A percentile compares a stretch with the other conserved stretches of the same genome.
Evolutionary conservation across 2,797 vertebrate genomes (phyloP).

Genomic region (Micropoecilia bifurca): DNA sequence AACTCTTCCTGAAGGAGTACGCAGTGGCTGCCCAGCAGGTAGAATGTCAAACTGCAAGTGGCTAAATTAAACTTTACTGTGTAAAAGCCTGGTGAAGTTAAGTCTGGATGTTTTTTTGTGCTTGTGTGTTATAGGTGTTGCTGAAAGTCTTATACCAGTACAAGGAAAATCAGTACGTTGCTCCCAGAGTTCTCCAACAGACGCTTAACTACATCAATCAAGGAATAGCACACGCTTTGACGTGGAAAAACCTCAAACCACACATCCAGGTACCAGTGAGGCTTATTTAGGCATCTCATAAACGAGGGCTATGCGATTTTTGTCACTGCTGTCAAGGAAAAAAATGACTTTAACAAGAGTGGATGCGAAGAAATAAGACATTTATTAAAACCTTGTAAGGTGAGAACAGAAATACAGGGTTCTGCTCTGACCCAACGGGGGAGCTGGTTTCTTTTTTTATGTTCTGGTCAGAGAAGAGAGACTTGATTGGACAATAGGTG

Average conservation of each 20-base stretch:
- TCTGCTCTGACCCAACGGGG: too few relatives aligned
- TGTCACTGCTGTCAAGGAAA: too few relatives aligned
- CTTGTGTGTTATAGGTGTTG: constrained; percentile 85
- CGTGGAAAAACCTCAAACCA: constrained; percentile 98
- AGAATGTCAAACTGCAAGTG: constrained; percentile 22
- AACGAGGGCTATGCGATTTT: not conserved
- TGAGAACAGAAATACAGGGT: too few relatives aligned
- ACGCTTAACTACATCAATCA: constrained; percentile 99
- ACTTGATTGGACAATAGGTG: too few relatives aligned
- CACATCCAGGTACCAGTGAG: constrained; percentile 91
- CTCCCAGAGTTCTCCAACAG: constrained; percentile 97
- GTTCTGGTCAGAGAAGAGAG: too few relatives aligned
- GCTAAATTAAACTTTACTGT: not conserved
- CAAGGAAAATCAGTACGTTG: constrained; percentile 98
- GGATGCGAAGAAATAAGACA: too few relatives aligned
- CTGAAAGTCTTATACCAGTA: constrained; percentile 98
- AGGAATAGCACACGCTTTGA: constrained; percentile 96
- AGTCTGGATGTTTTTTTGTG: constrained; percentile 2
- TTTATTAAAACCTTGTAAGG: too few relatives aligned
- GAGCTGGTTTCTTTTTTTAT: too few relatives aligned
- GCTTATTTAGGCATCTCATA: not conserved
- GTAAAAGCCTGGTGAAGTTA: not conserved
- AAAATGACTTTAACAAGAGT: too few relatives aligned
- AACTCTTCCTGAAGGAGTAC: constrained; percentile 98
- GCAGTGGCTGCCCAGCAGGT: constrained; percentile 97